phyloP scores from a whole-genome alignment of 37 sponge, comb jelly and placozoan genomes.

The Aphrocallistes beatrix region DNA sequence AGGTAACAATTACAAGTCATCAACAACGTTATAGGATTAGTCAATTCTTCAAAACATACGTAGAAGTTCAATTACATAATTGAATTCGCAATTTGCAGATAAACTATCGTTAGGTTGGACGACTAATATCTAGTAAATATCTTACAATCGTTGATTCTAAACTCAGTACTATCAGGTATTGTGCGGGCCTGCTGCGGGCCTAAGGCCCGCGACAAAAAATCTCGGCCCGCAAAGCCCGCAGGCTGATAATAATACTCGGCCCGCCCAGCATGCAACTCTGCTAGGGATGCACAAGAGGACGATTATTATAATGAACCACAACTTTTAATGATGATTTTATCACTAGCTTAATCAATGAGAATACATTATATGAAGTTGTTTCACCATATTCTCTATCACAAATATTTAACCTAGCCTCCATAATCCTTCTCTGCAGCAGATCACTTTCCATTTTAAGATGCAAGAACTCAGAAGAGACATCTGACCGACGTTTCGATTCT shows the following conservation, averaged over 20 bases:
- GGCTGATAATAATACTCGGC: not conserved
- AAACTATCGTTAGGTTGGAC: not conserved
- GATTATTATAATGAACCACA: too few relatives aligned
- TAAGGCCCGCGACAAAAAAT: not conserved
- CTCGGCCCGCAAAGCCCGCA: too few relatives aligned
- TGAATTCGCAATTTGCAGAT: not conserved
- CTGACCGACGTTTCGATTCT: too few relatives aligned
- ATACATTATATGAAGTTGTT: too few relatives aligned
- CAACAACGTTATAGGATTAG: not conserved
- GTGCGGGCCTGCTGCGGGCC: not conserved
- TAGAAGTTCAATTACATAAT: not conserved
- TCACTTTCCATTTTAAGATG: too few relatives aligned
- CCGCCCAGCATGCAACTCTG: not conserved
- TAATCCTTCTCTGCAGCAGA: too few relatives aligned
- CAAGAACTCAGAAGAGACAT: too few relatives aligned
- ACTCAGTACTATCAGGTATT: not conserved
- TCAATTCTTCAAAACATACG: not conserved
- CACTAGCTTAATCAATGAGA: too few relatives aligned
- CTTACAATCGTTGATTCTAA: not conserved
- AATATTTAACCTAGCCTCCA: too few relatives aligned
- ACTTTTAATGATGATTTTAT: too few relatives aligned
- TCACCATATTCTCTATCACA: too few relatives aligned
- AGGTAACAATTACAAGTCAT: not conserved
- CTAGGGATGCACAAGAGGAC: not conserved
- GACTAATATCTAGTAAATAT: not conserved